Percentiles rank a stretch among this genome's conserved stretches.
Conservation (phyloP, 2,888 invertebrate species). For the Phlogophora meticulosa region DNA sequence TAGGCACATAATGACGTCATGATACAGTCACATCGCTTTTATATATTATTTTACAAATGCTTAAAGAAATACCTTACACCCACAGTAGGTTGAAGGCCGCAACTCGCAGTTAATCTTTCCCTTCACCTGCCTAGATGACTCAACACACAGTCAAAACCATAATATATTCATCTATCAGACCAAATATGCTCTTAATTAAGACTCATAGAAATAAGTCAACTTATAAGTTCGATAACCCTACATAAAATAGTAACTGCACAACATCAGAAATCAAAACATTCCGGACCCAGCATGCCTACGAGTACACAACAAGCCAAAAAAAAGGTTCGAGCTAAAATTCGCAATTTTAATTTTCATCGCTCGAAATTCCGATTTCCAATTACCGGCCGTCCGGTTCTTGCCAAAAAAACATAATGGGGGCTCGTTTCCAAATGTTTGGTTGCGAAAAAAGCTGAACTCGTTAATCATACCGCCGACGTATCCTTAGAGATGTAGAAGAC, state of each 20-base stretch:
- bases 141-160: too few species aligned
- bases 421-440: slow-evolving; percentile 55
- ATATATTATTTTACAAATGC: too few species aligned
- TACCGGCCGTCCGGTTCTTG: slow-evolving; percentile 54
- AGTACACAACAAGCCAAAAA: slow-evolving; percentile 30
- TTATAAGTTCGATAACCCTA: neutral
- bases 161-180: neutral
- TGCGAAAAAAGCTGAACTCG: slow-evolving; percentile 60
- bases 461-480: slow-evolving; percentile 56
- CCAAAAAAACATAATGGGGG: slow-evolving; percentile 57
- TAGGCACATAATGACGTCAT: too few species aligned
- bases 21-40: too few species aligned
- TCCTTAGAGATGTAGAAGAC: slow-evolving; percentile 9
- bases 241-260: slow-evolving; percentile 1
- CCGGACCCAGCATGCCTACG: neutral
- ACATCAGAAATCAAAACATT: slow-evolving; percentile 15
- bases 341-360: slow-evolving; percentile 60
- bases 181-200: neutral
- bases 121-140: too few species aligned
- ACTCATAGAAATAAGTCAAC: neutral
- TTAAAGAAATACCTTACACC: too few species aligned
- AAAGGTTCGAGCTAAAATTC: slow-evolving; percentile 38
- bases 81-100: too few species aligned
- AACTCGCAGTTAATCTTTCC: too few species aligned
- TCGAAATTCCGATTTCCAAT: slow-evolving; percentile 62